A percentile compares a stretch with the other conserved stretches of the same genome.
Evolutionary conservation across 2,888 invertebrate species (phyloP).

Genomic region (Phrixothrix hirtus): DNA sequence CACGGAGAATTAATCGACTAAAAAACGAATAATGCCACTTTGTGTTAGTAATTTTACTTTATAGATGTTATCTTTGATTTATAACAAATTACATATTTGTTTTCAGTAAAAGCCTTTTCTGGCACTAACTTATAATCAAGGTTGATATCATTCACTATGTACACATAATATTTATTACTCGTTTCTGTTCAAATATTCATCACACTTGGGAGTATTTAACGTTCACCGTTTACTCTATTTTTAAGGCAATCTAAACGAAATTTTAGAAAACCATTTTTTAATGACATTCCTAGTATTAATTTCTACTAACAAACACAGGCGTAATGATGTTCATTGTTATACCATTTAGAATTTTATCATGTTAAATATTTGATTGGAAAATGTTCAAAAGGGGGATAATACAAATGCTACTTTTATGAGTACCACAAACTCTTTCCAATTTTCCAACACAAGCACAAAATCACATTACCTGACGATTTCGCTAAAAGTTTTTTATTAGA

Average conservation of each 20-base stretch:
- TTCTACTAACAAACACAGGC: not conserved
- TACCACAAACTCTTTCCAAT: constrained; percentile 23
- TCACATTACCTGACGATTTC: constrained; percentile 30
- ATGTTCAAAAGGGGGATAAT: not conserved
- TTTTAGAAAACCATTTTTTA: constrained; percentile 13
- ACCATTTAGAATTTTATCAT: not conserved
- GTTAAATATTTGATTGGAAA: constrained; percentile 1
- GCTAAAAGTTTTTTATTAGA: constrained; percentile 51
- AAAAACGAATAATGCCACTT: constrained; percentile 36
- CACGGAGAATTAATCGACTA: constrained; percentile 27
- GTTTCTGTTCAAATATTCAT: constrained; percentile 23
- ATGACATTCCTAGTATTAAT: constrained; percentile 4
- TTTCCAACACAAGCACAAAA: constrained; percentile 26
- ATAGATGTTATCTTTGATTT: constrained; percentile 53
- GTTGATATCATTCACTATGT: constrained; percentile 16
- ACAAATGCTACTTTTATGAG: constrained; percentile 14
- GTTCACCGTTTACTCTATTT: constrained; percentile 13
- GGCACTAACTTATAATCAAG: constrained; percentile 32
- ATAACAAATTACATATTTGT: constrained; percentile 49
- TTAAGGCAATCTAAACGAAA: constrained; percentile 4
- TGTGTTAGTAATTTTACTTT: constrained; percentile 46
- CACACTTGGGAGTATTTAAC: constrained; percentile 19
- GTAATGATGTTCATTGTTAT: not conserved
- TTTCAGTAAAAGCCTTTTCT: constrained; percentile 36
- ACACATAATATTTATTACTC: constrained; percentile 9